Conservation (phyloP, 1,140 invertebrate genomes). For the Cyclargus thomasi region DNA sequence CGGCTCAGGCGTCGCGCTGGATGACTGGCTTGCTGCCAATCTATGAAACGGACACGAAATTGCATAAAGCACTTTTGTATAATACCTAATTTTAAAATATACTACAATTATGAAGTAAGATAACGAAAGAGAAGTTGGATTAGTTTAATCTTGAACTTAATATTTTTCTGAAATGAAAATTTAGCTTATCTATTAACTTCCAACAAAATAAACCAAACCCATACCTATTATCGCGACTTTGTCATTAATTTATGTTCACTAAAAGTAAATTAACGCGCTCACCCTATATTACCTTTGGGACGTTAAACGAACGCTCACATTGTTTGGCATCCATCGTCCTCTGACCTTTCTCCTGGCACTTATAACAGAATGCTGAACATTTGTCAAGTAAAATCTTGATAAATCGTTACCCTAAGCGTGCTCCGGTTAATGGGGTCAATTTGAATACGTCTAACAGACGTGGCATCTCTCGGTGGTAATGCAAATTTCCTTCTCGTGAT, state of each 20-base stretch:
- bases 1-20: conserved; percentile 20
- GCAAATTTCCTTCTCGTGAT: conserved; percentile 29
- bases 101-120: no score
- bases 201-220: neutral
- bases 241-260: neutral
- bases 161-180: no score
- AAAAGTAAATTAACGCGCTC: neutral
- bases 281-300: neutral
- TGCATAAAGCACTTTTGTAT: no score
- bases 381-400: conserved; percentile 19
- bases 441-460: conserved; percentile 30
- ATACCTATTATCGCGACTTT: conserved; percentile 12
- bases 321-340: conserved; percentile 12
- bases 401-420: conserved; percentile 22
- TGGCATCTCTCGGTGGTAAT: conserved; percentile 29
- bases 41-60: neutral
- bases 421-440: conserved; percentile 29
- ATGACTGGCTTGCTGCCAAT: conserved; percentile 37
- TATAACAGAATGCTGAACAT: conserved; percentile 9
- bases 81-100: no score
- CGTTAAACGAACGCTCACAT: neutral
- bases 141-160: no score
- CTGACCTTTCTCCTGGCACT: conserved; percentile 5
- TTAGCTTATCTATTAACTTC: no score
- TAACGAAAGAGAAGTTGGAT: no score